Base-by-base conservation (phyloP, 2,113 vertebrate genomes). In the Melanostigma gelatinosum region DNA sequence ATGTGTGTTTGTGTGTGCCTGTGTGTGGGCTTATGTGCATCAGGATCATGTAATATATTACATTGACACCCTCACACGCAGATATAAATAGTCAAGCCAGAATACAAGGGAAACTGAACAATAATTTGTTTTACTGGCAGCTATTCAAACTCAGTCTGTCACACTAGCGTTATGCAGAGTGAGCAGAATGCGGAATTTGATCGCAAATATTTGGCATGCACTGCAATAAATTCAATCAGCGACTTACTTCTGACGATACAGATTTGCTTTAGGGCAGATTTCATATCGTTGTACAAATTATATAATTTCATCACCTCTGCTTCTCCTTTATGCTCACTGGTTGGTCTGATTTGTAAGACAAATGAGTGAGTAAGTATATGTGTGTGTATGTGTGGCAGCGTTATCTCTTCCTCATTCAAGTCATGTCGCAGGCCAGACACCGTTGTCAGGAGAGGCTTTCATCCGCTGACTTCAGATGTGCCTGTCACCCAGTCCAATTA, bases 401-500 rank as follows among this genome's bases (percentile, higher is more conserved):
- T 85, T 91, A 92, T 94, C 93, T 94, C 82, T 89, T 93, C 88
- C 89, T 93, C 91, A 95, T 95, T 95, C 94, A 92, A 94, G 93
- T 95, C 94, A 94, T 95, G 94, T 94, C 94, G 95, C 94, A 93
- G 93, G 89, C 92, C 93, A 95, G 93, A 93, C 94, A 93, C 94
- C 89, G 94, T 94, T 95, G 94, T 95, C 93, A 95, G 87, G 89
- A 91, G 92, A 89, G 75, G 89, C 94, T 95, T 94, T 95, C 94
- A 95, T 95, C 93, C 82, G 87, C 90, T 90, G 94, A 91, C 92
- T 94, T 95, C 91, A 94, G 94, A 95, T 94, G 94, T 94, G 93
- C 87, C 93, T 94, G 93, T 94, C 94, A 94, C 94, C 94, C 93
- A 93, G 93, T 94, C 94, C 94, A 95, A 95, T 95, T 95, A 95